phyloP scores from a whole-genome alignment of 2,113 vertebrate genomes.

The Terrapene triunguis region DNA sequence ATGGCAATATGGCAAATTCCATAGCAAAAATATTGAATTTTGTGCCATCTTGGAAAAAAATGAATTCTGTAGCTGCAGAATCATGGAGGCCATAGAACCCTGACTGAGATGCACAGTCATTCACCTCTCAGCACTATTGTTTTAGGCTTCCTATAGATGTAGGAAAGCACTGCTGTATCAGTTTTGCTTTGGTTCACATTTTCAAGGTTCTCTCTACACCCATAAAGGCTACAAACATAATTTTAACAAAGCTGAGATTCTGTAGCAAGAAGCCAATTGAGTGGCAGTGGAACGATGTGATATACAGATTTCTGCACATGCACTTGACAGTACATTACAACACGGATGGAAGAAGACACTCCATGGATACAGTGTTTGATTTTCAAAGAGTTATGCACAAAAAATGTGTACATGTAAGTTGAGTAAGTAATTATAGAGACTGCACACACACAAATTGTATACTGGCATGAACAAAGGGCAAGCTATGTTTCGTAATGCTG shows the following conservation, averaged over 20 bases:
- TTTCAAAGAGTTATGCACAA: neutral
- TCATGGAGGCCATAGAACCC: fast-evolving
- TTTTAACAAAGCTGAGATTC: neutral
- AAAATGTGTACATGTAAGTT: neutral
- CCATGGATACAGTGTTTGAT: neutral
- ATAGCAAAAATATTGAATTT: neutral
- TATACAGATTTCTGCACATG: fast-evolving
- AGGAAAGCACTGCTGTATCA: neutral
- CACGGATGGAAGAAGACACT: neutral
- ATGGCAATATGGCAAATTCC: neutral
- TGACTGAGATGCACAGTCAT: neutral
- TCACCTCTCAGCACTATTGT: neutral
- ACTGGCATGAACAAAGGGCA: neutral
- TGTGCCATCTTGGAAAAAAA: neutral
- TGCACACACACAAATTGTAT: neutral
- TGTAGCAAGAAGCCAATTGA: fast-evolving
- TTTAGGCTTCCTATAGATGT: fast-evolving
- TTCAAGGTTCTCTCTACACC: neutral
- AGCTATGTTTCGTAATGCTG: neutral
- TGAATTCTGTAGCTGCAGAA: neutral
- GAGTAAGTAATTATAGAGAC: neutral
- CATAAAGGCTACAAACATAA: neutral
- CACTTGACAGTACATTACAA: no score
- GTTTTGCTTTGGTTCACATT: neutral
- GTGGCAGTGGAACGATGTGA: neutral